These are phyloP conservation scores for Poecilobothrus nobilitatus DNA, from an alignment of 2,888 invertebrate species.

Conservation along the genomic window DNA sequence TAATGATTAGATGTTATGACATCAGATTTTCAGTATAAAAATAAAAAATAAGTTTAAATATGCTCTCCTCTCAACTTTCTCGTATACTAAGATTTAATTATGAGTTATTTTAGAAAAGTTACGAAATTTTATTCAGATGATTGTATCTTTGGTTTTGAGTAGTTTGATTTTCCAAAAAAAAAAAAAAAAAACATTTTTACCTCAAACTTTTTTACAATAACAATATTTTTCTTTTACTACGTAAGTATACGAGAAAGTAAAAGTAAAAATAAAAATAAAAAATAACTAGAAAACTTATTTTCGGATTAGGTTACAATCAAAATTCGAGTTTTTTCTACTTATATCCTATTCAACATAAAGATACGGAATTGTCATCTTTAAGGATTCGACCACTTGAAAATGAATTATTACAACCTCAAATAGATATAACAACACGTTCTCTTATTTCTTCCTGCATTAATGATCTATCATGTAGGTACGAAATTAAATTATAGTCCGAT, in stretches of 20 bases:
- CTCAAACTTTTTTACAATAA: too few relatives aligned
- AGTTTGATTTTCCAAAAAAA: too few relatives aligned
- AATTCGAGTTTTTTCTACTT: neutral
- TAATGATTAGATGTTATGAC: too few relatives aligned
- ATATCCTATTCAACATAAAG: neutral
- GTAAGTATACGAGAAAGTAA: neutral
- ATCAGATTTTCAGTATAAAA: too few relatives aligned
- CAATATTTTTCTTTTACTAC: too few relatives aligned
- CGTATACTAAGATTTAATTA: too few relatives aligned
- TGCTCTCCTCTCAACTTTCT: too few relatives aligned
- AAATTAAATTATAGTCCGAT: neutral
- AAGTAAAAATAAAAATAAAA: neutral
- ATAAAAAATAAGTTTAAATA: too few relatives aligned
- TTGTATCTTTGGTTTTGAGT: too few relatives aligned
- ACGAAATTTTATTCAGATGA: too few relatives aligned
- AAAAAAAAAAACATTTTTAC: too few relatives aligned
- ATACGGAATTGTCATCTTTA: neutral
- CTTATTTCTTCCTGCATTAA: slow-evolving; percentile 17
- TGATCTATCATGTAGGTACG: slow-evolving; percentile 14
- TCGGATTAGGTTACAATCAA: neutral
- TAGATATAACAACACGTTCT: neutral
- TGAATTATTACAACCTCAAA: neutral
- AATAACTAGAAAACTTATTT: neutral
- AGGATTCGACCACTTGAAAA: neutral
- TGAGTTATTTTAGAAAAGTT: too few relatives aligned